Base-by-base conservation (phyloP, 2,113 vertebrate species). In the Aramus guarauna region DNA sequence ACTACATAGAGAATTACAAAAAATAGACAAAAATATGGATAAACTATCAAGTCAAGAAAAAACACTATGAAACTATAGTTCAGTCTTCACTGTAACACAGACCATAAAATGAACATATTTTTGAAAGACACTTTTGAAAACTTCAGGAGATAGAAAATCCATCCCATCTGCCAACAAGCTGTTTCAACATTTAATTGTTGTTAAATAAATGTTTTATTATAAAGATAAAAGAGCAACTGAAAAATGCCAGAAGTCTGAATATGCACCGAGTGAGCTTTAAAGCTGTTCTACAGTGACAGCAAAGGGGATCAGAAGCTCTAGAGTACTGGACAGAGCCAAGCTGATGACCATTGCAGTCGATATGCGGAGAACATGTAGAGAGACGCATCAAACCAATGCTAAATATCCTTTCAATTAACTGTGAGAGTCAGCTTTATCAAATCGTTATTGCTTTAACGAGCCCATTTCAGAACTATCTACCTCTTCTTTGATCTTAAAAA, bases 121-220 rank as follows among this genome's bases (percentile, higher is more conserved):
- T 88, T 88, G 36, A 92, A 92, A 91, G 60, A 82, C 59, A 75
- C 50, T 93, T 93, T n/a, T 55, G 58, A 94, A 96, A 95, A 88
- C 71, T 96, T 96, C 87, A 92, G 84, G 80, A 95, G 60, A 91
- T 13, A 85, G 74, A 88, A 93, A 92, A 93, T 58, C 81, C 58
- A 68, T 22, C 62, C 87, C 90, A 90, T 93, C 90, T 96, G 94
- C 72, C 90, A 94, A 77, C 90, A 97, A 95, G 85, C 81, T 96
- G 90, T 62, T 96, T 93, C 85, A 85, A 41, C 74, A 82, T 91
- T 79, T 96, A 96, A 92, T 93, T 96, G 96, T 79, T 90, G 74
- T 85, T 96, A 94, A 96, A 93, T 58, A 95, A 59, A 69, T 66
- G 71, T 53, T 95, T 95, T 93, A 94, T 90, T 90, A 69, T 93